Evolutionary conservation across 2,797 vertebrate genomes (phyloP).

Genomic region (Gorsachius magnificus): DNA sequence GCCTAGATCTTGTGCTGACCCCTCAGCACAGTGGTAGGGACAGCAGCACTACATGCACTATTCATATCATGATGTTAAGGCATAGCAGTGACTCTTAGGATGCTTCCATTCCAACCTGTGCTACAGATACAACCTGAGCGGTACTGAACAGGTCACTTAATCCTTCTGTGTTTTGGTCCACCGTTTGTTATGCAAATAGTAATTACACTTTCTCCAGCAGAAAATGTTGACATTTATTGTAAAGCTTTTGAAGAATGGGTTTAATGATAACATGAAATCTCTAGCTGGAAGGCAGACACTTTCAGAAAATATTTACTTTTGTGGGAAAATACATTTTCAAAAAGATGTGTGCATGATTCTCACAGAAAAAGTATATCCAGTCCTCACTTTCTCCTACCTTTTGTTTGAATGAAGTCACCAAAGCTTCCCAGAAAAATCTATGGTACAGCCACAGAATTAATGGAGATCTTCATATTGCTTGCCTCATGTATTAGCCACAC

Average conservation of each 20-base stretch:
- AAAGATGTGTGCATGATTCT: neutral
- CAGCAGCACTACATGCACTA: neutral
- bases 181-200: neutral
- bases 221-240: neutral
- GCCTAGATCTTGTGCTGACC: neutral
- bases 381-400: neutral
- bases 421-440: neutral
- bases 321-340: neutral
- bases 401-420: neutral
- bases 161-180: neutral
- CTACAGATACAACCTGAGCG: neutral
- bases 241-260: neutral
- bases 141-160: neutral
- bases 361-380: neutral
- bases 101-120: neutral
- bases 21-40: neutral
- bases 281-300: neutral
- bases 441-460: neutral
- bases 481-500: neutral
- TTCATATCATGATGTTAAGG: neutral
- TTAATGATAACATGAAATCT: neutral
- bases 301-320: neutral
- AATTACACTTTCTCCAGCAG: neutral
- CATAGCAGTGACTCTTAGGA: neutral
- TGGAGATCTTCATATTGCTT: neutral